These are phyloP conservation scores for Pheosia gnoma DNA, from an alignment of 2,888 invertebrate genomes.

Conservation along the genomic window DNA sequence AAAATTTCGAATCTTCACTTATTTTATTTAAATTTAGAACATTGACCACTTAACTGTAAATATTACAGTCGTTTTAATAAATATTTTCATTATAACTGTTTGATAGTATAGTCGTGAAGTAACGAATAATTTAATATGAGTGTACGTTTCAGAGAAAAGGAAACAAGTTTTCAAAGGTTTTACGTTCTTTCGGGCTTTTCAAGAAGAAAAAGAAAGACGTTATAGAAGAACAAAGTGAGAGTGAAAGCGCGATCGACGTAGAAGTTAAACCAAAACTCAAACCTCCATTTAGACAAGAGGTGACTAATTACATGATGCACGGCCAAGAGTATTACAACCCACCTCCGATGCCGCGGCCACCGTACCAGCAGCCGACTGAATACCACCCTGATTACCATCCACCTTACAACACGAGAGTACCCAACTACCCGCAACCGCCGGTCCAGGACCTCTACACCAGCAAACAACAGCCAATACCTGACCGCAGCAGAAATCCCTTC, in stretches of 20 bases:
- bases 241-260: conserved; percentile 54
- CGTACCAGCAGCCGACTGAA: conserved; percentile 25
- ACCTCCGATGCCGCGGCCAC: conserved; percentile 42
- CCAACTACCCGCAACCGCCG: conserved; percentile 21
- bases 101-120: background rate
- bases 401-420: conserved; percentile 32
- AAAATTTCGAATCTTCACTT: too few relatives aligned
- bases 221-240: conserved; percentile 64
- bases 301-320: conserved; percentile 65
- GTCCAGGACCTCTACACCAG: conserved; percentile 23
- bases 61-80: too few relatives aligned
- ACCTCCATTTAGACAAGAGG: conserved; percentile 59
- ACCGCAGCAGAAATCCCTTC: conserved; percentile 13
- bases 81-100: too few relatives aligned
- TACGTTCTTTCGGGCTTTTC: conserved; percentile 58
- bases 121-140: background rate
- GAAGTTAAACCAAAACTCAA: conserved; percentile 40
- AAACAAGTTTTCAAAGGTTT: conserved; percentile 56
- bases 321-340: conserved; percentile 58
- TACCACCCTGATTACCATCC: conserved; percentile 34
- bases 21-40: background rate
- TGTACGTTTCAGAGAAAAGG: conserved; percentile 27
- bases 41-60: background rate
- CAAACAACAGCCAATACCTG: conserved; percentile 10
- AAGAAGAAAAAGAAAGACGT: conserved; percentile 59